Evolutionary conservation across 2,888 invertebrate genomes (phyloP), one percentile per base, ranked within the genome.

Genomic region (Drosophila prolongata): DNA sequence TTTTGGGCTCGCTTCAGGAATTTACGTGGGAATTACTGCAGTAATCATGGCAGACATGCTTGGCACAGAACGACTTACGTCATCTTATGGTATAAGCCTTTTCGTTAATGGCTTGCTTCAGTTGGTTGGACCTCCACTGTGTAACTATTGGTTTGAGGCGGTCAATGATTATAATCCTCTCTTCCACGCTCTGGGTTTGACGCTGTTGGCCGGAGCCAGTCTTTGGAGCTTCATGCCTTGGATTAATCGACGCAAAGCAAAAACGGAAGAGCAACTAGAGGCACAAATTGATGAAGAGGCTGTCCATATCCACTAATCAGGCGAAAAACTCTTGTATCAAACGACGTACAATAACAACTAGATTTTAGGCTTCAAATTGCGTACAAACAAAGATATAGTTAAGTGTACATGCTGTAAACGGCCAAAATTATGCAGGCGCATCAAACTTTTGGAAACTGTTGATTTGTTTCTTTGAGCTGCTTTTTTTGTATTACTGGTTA

Each of bases 31-130:
- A 4, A 95, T 97, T 13, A 97, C 97, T 0, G 97, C 97, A 1
- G 95, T 97, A 42, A 96, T 97, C 4, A 96, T 97, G 96, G 96
- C 97, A 0, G 97, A 97, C 89, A 95, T 97, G 95, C 90, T 97
- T 6, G 97, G 97, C 0, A 95, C 96, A 0, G 97, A 97, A 78
- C 93, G 96, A n/a, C 91, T 97, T 0, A 96, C 97, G 88, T 96
- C 97, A 0, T 96, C 97, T 0, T 97, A 97, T 82, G 97, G 97
- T 1, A 96, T 97, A 35, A 96, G 97, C 76, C 92, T 97, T 35
- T 97, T 97, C 81, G 94, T 97, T 11, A 97, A 97, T 82, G 97
- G 97, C 1, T 94, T 97, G 53, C 91, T 97, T 24, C 97, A 97
- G 90, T 90, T 97, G 46, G 92, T 96, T 2, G 97, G 97, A 1